Evolutionary conservation across 1,140 invertebrate species (phyloP).

Genomic region (Temnothorax nylanderi): DNA sequence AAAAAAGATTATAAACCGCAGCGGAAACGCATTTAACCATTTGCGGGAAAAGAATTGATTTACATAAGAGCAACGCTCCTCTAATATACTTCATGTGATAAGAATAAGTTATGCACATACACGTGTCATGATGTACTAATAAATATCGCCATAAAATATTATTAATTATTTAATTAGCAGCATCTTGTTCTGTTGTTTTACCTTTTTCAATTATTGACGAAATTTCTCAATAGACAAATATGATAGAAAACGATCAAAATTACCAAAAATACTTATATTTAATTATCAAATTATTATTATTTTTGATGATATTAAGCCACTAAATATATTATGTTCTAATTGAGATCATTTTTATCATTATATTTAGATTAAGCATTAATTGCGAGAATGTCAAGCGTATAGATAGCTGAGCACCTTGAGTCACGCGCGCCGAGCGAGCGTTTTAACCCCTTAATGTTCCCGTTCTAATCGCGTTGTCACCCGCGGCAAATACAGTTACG

Average conservation of each 20-base stretch:
- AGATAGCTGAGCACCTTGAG: conserved; percentile 12
- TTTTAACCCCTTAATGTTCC: conserved; percentile 34
- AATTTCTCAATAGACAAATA: not conserved
- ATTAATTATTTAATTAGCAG: not conserved
- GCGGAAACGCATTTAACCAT: conserved; percentile 17
- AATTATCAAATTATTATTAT: not conserved
- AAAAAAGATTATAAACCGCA: conserved; percentile 32
- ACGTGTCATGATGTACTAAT: not conserved
- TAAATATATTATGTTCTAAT: not conserved
- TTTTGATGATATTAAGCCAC: not conserved
- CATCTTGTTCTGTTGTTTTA: not conserved
- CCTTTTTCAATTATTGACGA: not conserved
- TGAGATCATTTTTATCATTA: not conserved
- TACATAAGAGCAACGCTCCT: not conserved
- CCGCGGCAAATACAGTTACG: conserved; percentile 68
- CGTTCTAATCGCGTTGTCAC: conserved; percentile 69
- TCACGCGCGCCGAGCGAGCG: conserved; percentile 16
- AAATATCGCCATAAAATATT: not conserved
- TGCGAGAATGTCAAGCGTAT: not conserved
- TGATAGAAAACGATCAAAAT: not conserved
- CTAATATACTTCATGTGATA: not conserved
- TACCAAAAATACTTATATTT: not conserved
- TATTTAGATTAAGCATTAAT: conserved; percentile 11
- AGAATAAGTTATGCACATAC: not conserved
- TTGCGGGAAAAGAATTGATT: conserved; percentile 3